These are phyloP conservation scores for Masnerella sp. DNA, from an alignment of 2,888 invertebrate species.

Conservation along the genomic window DNA sequence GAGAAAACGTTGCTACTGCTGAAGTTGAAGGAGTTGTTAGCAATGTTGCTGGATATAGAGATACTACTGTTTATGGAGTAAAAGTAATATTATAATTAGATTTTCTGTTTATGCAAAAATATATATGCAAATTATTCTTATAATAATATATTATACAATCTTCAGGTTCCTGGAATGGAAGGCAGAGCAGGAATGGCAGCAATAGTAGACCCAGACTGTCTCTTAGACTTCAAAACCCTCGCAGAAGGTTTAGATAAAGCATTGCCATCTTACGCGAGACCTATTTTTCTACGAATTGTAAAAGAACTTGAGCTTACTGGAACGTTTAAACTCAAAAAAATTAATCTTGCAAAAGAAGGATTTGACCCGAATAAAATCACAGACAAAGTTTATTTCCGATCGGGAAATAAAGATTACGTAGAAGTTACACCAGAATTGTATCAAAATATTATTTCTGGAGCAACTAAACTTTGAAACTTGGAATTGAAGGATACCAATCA, in stretches of 20 bases:
- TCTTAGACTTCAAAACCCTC: conserved; percentile 76
- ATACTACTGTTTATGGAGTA: conserved; percentile 96
- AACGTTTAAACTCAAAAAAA: conserved; percentile 84
- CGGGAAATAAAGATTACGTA: conserved; percentile 80
- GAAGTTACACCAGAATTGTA: conserved; percentile 80
- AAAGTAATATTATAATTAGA: conserved; percentile 79
- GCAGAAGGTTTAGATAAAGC: conserved; percentile 77
- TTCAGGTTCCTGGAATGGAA: conserved; percentile 78
- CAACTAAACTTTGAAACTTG: conserved; percentile 71
- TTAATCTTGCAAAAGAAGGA: conserved; percentile 81
- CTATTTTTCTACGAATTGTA: conserved; percentile 82
- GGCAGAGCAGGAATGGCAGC: conserved; percentile 85
- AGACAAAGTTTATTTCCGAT: conserved; percentile 80
- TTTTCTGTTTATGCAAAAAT: background rate
- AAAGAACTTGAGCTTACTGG: conserved; percentile 82
- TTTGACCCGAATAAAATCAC: conserved; percentile 79
- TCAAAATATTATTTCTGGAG: conserved; percentile 78
- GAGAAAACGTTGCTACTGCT: conserved; percentile 85
- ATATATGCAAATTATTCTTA: no score
- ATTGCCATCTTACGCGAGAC: conserved; percentile 80
- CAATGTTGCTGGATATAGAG: conserved; percentile 82
- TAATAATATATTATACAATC: no score
- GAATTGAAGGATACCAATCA: conserved; percentile 21
- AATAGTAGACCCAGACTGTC: conserved; percentile 79
- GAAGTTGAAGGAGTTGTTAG: conserved; percentile 83